Evolutionary conservation across 2,888 invertebrate genomes (phyloP).

Genomic region (Nephrotoma guestfalica): DNA sequence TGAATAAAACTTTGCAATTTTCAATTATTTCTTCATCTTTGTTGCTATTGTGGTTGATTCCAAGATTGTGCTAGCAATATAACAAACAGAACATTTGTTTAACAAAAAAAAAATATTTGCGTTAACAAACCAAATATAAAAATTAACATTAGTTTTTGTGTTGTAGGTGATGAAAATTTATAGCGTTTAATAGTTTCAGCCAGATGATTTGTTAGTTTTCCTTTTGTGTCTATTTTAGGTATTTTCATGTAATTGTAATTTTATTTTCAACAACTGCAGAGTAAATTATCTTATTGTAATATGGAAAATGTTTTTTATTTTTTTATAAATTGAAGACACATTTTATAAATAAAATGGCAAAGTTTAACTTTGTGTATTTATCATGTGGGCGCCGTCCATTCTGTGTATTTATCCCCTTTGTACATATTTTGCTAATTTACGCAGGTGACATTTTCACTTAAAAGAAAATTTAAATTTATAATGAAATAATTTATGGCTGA

Average conservation of each 20-base stretch:
- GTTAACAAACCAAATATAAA: background rate
- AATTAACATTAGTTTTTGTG: background rate
- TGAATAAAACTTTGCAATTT: background rate
- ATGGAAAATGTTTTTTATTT: background rate
- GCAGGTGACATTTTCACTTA: background rate
- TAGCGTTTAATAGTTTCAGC: background rate
- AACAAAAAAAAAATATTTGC: background rate
- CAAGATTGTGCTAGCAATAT: background rate
- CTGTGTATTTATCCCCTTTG: background rate
- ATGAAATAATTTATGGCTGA: background rate
- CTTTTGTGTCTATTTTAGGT: background rate
- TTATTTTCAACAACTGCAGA: background rate
- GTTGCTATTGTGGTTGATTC: background rate
- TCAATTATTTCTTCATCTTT: background rate
- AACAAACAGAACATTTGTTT: background rate
- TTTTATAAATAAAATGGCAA: background rate
- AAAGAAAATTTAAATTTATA: background rate
- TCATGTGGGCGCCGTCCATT: background rate
- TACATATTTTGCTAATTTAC: background rate
- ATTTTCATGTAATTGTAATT: background rate
- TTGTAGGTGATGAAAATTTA: background rate
- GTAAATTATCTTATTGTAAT: background rate
- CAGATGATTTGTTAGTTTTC: background rate
- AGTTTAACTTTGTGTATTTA: background rate
- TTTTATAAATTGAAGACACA: background rate